Conservation (phyloP, 30 jellyfish, hydroid and myxozoan species). For the Rhopilema esculentum region DNA sequence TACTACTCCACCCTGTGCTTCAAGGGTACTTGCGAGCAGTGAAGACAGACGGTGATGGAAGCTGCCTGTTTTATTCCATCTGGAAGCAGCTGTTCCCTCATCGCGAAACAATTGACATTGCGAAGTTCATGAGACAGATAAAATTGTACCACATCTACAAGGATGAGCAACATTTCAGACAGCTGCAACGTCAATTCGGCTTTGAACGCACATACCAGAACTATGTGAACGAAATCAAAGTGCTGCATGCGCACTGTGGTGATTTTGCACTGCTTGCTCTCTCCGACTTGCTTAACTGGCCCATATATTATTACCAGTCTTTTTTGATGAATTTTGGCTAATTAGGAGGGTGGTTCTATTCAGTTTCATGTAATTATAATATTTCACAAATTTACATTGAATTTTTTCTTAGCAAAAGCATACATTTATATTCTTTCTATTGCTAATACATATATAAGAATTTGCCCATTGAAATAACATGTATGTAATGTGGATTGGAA, state of each 20-base stretch:
- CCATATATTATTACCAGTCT: neutral
- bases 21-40: neutral
- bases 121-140: neutral
- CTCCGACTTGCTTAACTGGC: neutral
- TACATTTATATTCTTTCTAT: no score
- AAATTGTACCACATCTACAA: neutral
- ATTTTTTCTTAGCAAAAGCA: no score
- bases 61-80: constrained; percentile 21
- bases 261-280: neutral
- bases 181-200: no score
- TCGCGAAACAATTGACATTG: neutral
- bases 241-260: neutral
- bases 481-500: no score
- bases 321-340: no score
- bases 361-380: no score
- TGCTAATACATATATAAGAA: no score
- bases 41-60: no score
- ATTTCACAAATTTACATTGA: no score
- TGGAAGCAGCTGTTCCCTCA: constrained; percentile 8
- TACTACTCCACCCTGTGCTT: constrained; percentile 14
- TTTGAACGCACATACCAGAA: neutral
- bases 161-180: neutral
- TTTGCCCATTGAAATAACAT: no score
- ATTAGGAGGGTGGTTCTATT: no score
- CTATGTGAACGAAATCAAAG: neutral